These are phyloP conservation scores for Temnothorax longispinosus DNA, from an alignment of 1,140 invertebrate genomes.

Conservation along the genomic window DNA sequence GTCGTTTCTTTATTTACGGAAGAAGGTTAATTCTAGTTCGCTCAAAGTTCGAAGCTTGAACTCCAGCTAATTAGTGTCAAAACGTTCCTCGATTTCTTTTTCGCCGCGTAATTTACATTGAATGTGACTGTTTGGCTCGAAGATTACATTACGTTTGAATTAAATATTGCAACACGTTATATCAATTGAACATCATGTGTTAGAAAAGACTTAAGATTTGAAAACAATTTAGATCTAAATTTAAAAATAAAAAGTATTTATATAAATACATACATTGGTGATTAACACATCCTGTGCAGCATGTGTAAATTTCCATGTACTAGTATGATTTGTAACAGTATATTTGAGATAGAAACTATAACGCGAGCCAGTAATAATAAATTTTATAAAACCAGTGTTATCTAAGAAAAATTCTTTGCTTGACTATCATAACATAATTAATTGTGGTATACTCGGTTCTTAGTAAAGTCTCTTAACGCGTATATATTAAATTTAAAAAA, in stretches of 20 bases:
- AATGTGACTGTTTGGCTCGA: not conserved
- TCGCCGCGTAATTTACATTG: not conserved
- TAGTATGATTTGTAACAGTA: not conserved
- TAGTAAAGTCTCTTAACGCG: not conserved
- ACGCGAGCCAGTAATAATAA: not conserved
- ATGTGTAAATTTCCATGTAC: not conserved
- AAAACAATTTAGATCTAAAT: not conserved
- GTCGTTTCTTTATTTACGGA: constrained; percentile 42
- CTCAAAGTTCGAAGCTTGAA: constrained; percentile 24
- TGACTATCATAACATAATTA: not conserved
- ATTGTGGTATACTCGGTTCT: not conserved
- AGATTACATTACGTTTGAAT: not conserved
- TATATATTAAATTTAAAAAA: not conserved
- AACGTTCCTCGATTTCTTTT: not conserved
- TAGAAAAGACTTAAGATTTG: not conserved
- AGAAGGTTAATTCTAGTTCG: constrained; percentile 34
- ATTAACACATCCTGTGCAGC: not conserved
- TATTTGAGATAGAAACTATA: not conserved
- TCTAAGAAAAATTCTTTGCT: not conserved
- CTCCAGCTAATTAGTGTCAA: constrained; percentile 32
- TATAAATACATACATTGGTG: not conserved
- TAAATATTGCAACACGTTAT: not conserved
- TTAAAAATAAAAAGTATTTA: not conserved
- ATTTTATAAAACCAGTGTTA: not conserved
- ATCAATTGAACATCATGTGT: not conserved